Conservation (phyloP, 2,113 vertebrate species). For the Cebidichthys violaceus region DNA sequence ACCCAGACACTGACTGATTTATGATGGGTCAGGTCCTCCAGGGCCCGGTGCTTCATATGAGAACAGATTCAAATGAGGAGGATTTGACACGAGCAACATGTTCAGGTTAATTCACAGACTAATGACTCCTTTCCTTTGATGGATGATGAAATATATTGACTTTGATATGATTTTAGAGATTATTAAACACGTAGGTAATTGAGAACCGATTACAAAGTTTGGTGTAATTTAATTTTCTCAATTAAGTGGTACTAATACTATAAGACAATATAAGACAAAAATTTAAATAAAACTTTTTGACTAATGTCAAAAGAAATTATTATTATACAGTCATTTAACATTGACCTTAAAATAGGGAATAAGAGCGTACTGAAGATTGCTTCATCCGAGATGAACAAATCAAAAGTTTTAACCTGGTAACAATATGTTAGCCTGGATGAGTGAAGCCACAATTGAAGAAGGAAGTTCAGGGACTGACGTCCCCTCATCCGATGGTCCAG, state of each 20-base stretch:
- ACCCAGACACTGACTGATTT: slow-evolving; percentile 29
- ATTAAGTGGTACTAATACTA: neutral
- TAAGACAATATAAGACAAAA: neutral
- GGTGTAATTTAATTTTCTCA: neutral
- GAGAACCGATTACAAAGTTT: neutral
- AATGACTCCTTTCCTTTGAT: neutral
- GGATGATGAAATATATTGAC: too few species aligned
- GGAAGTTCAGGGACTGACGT: neutral
- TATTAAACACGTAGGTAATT: neutral
- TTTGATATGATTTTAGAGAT: neutral
- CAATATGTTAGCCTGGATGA: neutral
- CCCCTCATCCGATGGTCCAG: neutral
- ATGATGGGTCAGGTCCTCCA: slow-evolving; percentile 1
- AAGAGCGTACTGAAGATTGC: neutral
- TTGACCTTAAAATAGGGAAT: too few species aligned
- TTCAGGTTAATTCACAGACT: neutral
- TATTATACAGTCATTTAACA: neutral
- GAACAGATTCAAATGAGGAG: neutral
- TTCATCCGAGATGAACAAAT: neutral
- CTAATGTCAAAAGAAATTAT: neutral
- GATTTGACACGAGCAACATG: neutral
- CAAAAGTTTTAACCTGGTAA: neutral
- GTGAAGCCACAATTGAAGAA: neutral
- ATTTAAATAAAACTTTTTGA: neutral
- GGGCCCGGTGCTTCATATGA: neutral